Conservation (phyloP, 2,797 vertebrate species). For the Helicolenus hilgendorfi region DNA sequence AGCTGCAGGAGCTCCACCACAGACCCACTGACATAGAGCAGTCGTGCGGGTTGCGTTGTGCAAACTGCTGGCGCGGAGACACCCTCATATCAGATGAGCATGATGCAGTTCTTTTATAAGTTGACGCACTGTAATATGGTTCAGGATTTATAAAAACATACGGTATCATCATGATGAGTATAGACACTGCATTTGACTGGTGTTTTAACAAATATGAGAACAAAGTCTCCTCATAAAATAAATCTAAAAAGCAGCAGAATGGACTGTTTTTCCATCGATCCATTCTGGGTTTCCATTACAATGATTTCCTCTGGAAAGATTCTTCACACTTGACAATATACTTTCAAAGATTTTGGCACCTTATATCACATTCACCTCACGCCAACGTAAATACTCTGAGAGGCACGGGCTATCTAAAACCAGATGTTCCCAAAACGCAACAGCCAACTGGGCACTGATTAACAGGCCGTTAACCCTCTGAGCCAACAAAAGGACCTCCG, state of each 20-base stretch:
- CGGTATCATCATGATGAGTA: background rate
- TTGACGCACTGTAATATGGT: background rate
- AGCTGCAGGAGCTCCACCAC: conserved; percentile 86
- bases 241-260: conserved; percentile 36
- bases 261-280: conserved; percentile 57
- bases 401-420: conserved; percentile 65
- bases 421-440: conserved; percentile 73
- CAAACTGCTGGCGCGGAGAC: conserved; percentile 49
- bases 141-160: background rate
- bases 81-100: conserved; percentile 19
- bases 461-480: conserved; percentile 64
- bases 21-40: conserved; percentile 75
- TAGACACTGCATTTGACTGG: background rate
- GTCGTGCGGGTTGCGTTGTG: conserved; percentile 19
- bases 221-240: conserved; percentile 32
- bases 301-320: conserved; percentile 80
- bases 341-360: conserved; percentile 66
- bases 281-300: conserved; percentile 71
- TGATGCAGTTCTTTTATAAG: background rate
- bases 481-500: conserved; percentile 49
- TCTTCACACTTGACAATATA: conserved; percentile 67
- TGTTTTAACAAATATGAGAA: conserved; percentile 46
- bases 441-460: conserved; percentile 67
- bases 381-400: conserved; percentile 76
- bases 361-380: conserved; percentile 1